Base-by-base conservation (phyloP, 2,113 vertebrate species). In the Girardinichthys multiradiatus region DNA sequence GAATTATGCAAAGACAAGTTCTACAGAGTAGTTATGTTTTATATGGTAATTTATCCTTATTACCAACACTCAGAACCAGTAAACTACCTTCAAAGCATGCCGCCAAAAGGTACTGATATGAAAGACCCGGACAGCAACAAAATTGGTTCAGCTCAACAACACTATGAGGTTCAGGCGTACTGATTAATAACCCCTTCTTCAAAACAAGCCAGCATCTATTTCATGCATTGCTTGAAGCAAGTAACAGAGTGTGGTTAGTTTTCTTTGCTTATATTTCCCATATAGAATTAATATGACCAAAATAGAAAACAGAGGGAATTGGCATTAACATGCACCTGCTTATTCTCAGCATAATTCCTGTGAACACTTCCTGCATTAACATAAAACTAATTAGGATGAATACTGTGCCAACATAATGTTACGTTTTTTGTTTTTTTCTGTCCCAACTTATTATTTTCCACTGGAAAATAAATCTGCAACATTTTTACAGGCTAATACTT, bases 1-100 rank as follows among this genome's bases (percentile, higher is more conserved):
- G 37, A 88, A 91, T 90, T 81, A 90, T 89, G 80, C 86, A 90
- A 72, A 63, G 82, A 68, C n/a, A 84, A 87, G 72, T 70, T 64
- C 39, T 70, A 51, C 57, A 69, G 54, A 79, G 73, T 83, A 91
- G 89, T 79, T 72, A 86, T 79, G 72, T 80, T 89, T 85, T 45
- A 88, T 79, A 67, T 77, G 68, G 82, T 78, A 85, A 68, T 86
- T 89, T 78, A 77, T 74, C 66, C 57, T 80, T 63, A 86, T 80
- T 60, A 86, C 77, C 69, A 79, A 69, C 48, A 57, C 45, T 74
- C 26, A 1, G 28, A 75, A 74, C 65, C 9, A 0, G 60, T 33
- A 76, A 76, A 81, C 79, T 79, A 31, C 31, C 42, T 80, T 86
- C 82, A 83, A 80, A 90, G 79, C 70, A 76, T 37, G 7, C 45